Evolutionary conservation across 2,888 invertebrate species (phyloP), one percentile per base, ranked within the genome.

Genomic region (Pammene fasciana): DNA sequence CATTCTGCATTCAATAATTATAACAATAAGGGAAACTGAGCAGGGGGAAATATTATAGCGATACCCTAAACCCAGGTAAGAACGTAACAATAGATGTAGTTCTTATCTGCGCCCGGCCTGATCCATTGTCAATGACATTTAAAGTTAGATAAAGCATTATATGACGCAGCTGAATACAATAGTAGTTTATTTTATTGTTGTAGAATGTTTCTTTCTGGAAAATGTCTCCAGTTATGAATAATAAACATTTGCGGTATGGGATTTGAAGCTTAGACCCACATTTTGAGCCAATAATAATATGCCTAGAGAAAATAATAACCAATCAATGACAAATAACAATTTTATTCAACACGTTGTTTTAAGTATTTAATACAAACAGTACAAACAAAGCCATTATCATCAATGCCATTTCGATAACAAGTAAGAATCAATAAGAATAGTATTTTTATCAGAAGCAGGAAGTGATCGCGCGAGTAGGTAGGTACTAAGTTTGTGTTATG

Each of bases 391-490:
- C 13, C 26, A 38, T 9, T 18, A 61, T 50, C 61, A 16, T 50
- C 61, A 61, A 61, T 61, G 50, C 38, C 38, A 61, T 16, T 48
- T n/a, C 26, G 62, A 62, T 41, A 52, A 26, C 18, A 41, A 38
- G 16, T 38, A 14, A 48, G 11, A 60, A 36, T 60, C 48, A 36
- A 45, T 45, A 52, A 41, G 45, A 61, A 52, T 52, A 38, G 13
- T 36, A 13, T 11, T n/a, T 60, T 60, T 59, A 67, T 60, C 45
- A 60, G 54, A 54, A 60, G 52, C 67, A 60, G 67, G 67, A 67
- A 67, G 45, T 54, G 14, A 43, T 18, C 50, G 38, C n/a, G 43
- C 52, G 13, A 43, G 38, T 26, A 26, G 16, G 41, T 26, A 64
- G n/a, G n/a, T n/a, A n/a, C n/a, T 10, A 41, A 46, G 38, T 64